Conservation (phyloP, 2,113 vertebrate species). For the Ibidorhyncha struthersii region DNA sequence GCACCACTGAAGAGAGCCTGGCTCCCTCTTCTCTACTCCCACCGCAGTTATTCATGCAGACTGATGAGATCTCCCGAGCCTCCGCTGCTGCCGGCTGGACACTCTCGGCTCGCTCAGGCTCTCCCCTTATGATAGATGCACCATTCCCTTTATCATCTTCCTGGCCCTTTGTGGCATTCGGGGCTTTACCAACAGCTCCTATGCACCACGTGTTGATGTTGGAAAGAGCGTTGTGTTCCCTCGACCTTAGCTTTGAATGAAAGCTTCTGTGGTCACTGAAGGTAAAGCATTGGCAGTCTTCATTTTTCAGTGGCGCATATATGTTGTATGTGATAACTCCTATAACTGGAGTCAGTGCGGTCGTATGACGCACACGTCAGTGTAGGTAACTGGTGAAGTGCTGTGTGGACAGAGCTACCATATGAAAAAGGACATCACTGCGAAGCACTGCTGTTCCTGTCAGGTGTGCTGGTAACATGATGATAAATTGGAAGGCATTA, state of each 20-base stretch:
- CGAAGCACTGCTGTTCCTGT: neutral
- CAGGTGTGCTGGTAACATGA: neutral
- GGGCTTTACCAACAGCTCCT: neutral
- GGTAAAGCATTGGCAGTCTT: neutral
- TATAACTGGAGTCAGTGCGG: neutral
- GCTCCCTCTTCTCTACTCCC: neutral
- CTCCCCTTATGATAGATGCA: neutral
- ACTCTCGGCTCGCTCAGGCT: neutral
- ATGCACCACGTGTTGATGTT: rapidly evolving
- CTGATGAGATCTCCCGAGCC: neutral
- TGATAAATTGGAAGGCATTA: neutral
- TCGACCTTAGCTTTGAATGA: neutral
- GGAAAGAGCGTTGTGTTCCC: neutral
- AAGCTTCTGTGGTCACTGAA: neutral
- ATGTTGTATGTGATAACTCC: neutral
- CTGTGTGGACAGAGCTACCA: neutral
- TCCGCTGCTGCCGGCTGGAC: no score
- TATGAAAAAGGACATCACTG: neutral
- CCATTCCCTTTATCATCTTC: no score
- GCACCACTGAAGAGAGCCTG: neutral
- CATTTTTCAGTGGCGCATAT: neutral
- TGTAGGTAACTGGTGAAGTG: neutral
- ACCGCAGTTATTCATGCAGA: neutral
- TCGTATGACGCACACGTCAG: no score
- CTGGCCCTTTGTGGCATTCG: neutral